These are phyloP conservation scores for Drosophila ohnishii DNA, from an alignment of 1,140 invertebrate genomes.

Conservation along the genomic window DNA sequence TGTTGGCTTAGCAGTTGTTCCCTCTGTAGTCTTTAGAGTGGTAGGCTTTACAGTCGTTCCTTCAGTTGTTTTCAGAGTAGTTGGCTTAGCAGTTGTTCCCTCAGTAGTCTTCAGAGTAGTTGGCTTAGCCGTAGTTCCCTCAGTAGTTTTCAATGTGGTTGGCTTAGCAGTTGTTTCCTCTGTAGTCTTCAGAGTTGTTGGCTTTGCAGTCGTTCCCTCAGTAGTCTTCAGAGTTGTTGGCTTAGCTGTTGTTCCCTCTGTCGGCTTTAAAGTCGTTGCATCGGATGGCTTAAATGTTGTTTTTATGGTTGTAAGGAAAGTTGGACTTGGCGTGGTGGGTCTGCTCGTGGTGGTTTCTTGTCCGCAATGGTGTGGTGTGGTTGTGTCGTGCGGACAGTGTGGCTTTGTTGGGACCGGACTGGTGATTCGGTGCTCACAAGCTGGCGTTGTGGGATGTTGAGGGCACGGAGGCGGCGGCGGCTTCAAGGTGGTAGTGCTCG, in stretches of 20 bases:
- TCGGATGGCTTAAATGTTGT: constrained; percentile 9
- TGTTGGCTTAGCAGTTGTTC: constrained; percentile 2
- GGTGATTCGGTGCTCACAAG: constrained; percentile 37
- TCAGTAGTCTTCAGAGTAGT: constrained; percentile 20
- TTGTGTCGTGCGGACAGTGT: constrained; percentile 3
- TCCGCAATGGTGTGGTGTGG: constrained; percentile 23
- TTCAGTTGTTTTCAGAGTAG: not conserved
- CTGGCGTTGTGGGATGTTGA: constrained; percentile 45
- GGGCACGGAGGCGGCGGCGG: constrained; percentile 52
- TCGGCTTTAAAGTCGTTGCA: constrained; percentile 1
- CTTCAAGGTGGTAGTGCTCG: constrained; percentile 50
- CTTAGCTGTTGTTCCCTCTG: not conserved
- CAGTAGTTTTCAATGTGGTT: constrained; percentile 9
- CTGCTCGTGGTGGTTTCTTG: constrained; percentile 10
- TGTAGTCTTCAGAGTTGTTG: not conserved
- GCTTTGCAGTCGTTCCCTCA: not conserved
- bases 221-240: constrained; percentile 15
- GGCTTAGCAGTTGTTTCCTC: not conserved
- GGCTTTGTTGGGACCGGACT: constrained; percentile 30
- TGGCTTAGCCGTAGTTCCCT: not conserved
- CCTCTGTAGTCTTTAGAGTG: not conserved
- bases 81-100: constrained; percentile 9
- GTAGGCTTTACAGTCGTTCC: constrained; percentile 16
- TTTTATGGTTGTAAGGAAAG: constrained; percentile 30
- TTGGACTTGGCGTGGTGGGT: constrained; percentile 26